These are phyloP conservation scores for Leucopsar rothschildi DNA, from an alignment of 2,113 vertebrate genomes.

Conservation along the genomic window DNA sequence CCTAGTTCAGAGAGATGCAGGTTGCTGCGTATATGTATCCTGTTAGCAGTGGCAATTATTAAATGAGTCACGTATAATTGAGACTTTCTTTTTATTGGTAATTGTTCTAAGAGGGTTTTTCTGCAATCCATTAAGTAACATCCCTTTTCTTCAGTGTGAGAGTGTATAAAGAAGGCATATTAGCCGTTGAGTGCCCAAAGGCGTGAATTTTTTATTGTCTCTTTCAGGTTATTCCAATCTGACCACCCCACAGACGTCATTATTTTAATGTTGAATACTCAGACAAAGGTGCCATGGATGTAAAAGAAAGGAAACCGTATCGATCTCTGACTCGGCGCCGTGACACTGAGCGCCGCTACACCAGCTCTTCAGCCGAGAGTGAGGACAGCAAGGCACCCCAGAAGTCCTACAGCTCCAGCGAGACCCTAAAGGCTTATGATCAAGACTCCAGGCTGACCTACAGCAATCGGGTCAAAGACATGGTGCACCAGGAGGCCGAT, in stretches of 20 bases:
- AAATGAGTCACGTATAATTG: neutral
- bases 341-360: conserved; percentile 91
- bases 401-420: conserved; percentile 98
- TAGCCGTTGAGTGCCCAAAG: neutral
- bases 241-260: conserved; percentile 44
- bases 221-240: conserved; percentile 74
- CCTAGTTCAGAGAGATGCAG: neutral
- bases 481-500: conserved; percentile 92
- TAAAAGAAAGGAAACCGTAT: conserved; percentile 95
- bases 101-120: neutral
- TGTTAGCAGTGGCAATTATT: neutral
- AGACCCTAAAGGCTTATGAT: conserved; percentile 97
- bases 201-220: neutral
- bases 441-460: conserved; percentile 88
- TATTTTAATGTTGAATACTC: conserved; percentile 81
- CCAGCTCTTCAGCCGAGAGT: conserved; percentile 91
- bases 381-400: conserved; percentile 89
- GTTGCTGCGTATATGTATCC: neutral
- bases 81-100: neutral
- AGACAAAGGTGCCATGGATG: conserved; percentile 87
- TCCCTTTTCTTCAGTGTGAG: neutral
- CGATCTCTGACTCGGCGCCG: conserved; percentile 92
- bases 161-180: neutral
- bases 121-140: neutral
- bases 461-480: conserved; percentile 86